phyloP scores from a whole-genome alignment of 2,888 invertebrate species.

The Idaea biselata region DNA sequence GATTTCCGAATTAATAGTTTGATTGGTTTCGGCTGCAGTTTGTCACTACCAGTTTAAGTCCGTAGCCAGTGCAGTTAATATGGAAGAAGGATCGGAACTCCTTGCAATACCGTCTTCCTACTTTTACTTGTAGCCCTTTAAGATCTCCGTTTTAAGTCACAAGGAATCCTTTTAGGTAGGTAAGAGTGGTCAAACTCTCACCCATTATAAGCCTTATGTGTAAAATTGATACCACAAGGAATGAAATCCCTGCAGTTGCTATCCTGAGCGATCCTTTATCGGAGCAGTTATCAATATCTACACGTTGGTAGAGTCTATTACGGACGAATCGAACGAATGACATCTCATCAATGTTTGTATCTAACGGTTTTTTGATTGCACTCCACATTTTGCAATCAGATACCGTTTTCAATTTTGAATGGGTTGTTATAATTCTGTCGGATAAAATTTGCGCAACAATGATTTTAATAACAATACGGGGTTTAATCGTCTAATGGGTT shows the following conservation, averaged over 20 bases:
- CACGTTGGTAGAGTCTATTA: background rate
- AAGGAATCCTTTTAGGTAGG: too few relatives aligned
- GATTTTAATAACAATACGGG: constrained; percentile 53
- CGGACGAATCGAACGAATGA: background rate
- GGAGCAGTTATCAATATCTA: background rate
- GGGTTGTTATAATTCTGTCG: constrained; percentile 23
- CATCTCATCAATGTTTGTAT: constrained; percentile 18
- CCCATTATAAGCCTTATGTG: too few relatives aligned
- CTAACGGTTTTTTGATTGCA: constrained; percentile 28
- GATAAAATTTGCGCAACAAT: constrained; percentile 44
- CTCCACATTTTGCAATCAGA: constrained; percentile 24
- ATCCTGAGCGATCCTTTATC: background rate
- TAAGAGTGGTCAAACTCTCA: too few relatives aligned
- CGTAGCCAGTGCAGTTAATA: too few relatives aligned
- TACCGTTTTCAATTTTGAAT: constrained; percentile 17
- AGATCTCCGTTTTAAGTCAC: too few relatives aligned
- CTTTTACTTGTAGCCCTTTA: too few relatives aligned
- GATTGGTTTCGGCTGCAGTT: too few relatives aligned
- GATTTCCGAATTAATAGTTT: too few relatives aligned
- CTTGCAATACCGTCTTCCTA: too few relatives aligned
- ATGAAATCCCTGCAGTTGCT: background rate
- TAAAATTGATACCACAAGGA: too few relatives aligned
- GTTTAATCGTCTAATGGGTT: constrained; percentile 75
- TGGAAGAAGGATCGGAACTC: too few relatives aligned
- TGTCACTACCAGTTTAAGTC: too few relatives aligned